Evolutionary conservation across 2,797 vertebrate genomes (phyloP).

Genomic region (Tadarida brasiliensis): DNA sequence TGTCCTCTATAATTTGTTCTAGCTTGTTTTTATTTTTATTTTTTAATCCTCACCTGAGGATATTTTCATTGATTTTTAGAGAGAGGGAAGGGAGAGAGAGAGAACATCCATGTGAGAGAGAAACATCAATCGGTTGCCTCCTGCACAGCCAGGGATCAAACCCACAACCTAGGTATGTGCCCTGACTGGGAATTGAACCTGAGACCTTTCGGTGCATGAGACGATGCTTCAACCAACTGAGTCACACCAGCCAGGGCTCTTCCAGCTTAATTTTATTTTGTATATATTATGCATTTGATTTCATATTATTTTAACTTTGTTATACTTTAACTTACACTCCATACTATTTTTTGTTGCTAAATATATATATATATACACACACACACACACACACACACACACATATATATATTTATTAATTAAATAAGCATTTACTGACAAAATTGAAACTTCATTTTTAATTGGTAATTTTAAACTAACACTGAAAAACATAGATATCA

Average conservation of each 20-base stretch:
- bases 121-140: no score
- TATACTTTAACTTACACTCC: neutral
- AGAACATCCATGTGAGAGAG: no score
- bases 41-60: no score
- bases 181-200: no score
- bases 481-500: neutral
- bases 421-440: neutral
- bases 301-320: neutral
- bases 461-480: conserved; percentile 32
- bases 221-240: no score
- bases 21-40: neutral
- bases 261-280: conserved; percentile 7
- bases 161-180: no score
- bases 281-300: neutral
- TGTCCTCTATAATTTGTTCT: neutral
- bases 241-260: neutral
- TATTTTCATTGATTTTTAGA: no score
- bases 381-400: no score
- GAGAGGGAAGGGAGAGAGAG: no score
- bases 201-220: no score
- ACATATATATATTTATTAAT: neutral
- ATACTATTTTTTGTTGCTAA: neutral
- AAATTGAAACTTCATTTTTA: conserved; percentile 52
- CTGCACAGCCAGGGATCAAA: no score
- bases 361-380: neutral